Evolutionary conservation across 2,113 vertebrate species (phyloP), one percentile per base, ranked within the genome.

Genomic region (Shinisaurus crocodilurus): DNA sequence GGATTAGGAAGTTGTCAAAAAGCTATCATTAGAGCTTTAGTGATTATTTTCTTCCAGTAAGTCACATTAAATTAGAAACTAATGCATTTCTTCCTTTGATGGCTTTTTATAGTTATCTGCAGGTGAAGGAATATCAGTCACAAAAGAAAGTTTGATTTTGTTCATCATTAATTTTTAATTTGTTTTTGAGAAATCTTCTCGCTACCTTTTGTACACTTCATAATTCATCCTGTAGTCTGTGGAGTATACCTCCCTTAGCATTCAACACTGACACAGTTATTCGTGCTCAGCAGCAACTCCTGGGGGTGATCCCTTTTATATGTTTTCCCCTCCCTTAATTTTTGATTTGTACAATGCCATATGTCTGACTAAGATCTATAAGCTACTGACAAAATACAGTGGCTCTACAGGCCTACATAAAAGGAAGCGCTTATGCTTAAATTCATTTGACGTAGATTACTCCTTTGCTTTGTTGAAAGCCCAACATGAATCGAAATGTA

Each of bases 141-240:
- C 87, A 85, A 89, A 95, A 91, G 91, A 88, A 93, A 88, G 94
- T 90, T 29, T 54, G 0, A 77, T 88, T 90, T 88, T 70, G 15
- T 84, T 93, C 92, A 63, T 93, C 29, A 72, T 95, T 93, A 94
- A 92, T 94, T 93, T 96, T 96, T 96, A 92, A 95, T 94, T 93
- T 95, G 87, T 91, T 93, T 93, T 90, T 93, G 94, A 92, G 29
- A 27, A 81, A 85, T 93, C 89, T 85, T 88, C 76, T 84, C 76
- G 45, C 29, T 91, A 20, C 48, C 74, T 94, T n/a, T 94, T 60
- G n/a, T 85, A 50, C 13, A 54, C 87, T 90, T 93, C 69, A 75
- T 88, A 93, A 93, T 88, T 93, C 82, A 90, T 75, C 83, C 86
- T 27, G 92, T 43, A 94, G 72, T 34, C 20, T 48, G 27, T 54